phyloP scores from a whole-genome alignment of 2,113 vertebrate species.

The Otus sunia region DNA sequence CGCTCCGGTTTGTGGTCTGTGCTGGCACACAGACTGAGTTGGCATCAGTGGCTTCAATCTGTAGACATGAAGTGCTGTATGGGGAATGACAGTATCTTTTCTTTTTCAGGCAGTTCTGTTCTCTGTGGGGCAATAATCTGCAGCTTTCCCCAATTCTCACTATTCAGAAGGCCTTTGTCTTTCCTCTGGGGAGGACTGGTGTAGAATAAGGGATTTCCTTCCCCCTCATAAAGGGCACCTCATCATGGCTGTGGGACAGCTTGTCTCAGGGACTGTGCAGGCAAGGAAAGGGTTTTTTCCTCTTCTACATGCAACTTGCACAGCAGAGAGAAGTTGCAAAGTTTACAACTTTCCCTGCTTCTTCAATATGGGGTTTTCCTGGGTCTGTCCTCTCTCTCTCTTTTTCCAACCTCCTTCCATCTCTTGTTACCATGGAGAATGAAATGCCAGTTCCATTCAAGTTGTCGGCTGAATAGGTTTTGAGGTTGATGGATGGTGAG shows the following conservation, averaged over 20 bases:
- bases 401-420: constrained; percentile 47
- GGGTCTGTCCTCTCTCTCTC: neutral
- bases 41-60: neutral
- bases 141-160: neutral
- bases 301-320: neutral
- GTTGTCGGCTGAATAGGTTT: constrained; percentile 70
- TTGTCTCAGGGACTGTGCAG: neutral
- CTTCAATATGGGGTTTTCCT: constrained; percentile 5
- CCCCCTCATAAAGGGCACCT: neutral
- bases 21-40: neutral
- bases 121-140: neutral
- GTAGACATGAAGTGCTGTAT: neutral
- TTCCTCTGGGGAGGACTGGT: neutral
- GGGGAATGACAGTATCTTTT: neutral
- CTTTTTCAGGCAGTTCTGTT: neutral
- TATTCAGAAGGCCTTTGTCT: neutral
- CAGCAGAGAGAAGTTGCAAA: neutral
- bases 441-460: constrained; percentile 70
- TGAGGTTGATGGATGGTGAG: constrained; percentile 77
- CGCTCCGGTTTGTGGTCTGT: rapidly evolving
- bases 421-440: constrained; percentile 73
- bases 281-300: neutral
- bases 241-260: neutral
- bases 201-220: neutral
- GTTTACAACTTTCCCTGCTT: constrained; percentile 17